These are phyloP conservation scores for Vireo griseus DNA, from an alignment of 2,797 vertebrate genomes.

Conservation along the genomic window DNA sequence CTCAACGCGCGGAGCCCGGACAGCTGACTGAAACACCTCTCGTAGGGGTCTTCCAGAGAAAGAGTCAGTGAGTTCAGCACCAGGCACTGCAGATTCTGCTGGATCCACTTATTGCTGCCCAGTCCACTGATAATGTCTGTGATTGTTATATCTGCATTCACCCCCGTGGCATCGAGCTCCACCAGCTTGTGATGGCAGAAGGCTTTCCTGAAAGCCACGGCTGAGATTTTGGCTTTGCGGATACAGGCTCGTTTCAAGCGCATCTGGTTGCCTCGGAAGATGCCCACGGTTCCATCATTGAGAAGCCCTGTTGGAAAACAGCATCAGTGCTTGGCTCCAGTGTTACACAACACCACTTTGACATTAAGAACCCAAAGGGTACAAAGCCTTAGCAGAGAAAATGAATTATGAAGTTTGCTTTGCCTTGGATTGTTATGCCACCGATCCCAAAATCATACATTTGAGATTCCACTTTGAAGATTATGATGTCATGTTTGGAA, in stretches of 20 bases:
- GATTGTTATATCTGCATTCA: slow-evolving; percentile 97
- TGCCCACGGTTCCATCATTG: slow-evolving; percentile 93
- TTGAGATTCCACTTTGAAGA: neutral
- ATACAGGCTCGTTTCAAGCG: slow-evolving; percentile 92
- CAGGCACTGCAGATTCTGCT: slow-evolving; percentile 92
- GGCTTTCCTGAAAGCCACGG: slow-evolving; percentile 92
- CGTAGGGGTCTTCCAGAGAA: slow-evolving; percentile 90
- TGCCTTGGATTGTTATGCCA: neutral
- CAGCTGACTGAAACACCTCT: slow-evolving; percentile 86
- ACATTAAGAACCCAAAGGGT: neutral
- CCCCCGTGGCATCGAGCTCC: slow-evolving; percentile 91
- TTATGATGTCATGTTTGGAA: neutral
- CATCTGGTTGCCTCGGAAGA: slow-evolving; percentile 91
- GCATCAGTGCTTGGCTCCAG: neutral
- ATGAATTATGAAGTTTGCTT: neutral
- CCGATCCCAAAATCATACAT: neutral
- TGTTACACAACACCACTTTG: neutral
- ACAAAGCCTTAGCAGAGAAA: neutral
- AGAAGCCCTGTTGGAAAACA: slow-evolving; percentile 81
- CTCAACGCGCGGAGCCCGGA: slow-evolving; percentile 89
- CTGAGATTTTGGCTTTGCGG: slow-evolving; percentile 93
- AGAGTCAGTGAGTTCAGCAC: slow-evolving; percentile 93
- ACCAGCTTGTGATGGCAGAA: slow-evolving; percentile 93
- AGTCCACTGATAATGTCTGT: slow-evolving; percentile 94
- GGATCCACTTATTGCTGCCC: slow-evolving; percentile 91